Evolutionary conservation across 1,140 invertebrate species (phyloP), one percentile per base, ranked within the genome.

Genomic region (Cataglyphis hispanica): DNA sequence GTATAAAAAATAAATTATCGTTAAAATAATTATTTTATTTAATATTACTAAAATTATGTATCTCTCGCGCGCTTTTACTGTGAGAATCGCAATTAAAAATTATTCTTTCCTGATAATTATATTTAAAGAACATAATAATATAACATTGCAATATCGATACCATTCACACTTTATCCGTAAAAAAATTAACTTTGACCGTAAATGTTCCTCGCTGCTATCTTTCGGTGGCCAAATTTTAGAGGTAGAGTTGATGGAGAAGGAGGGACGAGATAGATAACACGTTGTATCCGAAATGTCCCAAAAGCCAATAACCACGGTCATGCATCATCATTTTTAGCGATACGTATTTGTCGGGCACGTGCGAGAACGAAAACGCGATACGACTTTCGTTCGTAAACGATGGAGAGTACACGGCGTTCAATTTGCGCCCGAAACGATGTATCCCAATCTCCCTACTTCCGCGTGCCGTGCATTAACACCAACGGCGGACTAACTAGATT

Each of bases 401-500:
- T 84, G 76, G 78, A 77, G 78, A 19, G 46, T 89, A 85, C 74
- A 84, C 72, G 83, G 81, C 77, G 85, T 89, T 89, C 89, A 84
- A 89, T 85, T 89, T 76, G 86, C 64, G 58, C 60, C 64, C 88
- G 63, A 75, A 77, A 76, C 89, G 76, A 67, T 90, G 86, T 87
- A 87, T 89, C 70, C 88, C 85, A 70, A 89, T 89, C 87, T 87
- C 64, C 86, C 84, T 80, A 75, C 77, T 87, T 58, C 60, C 22
- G 53, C 56, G 53, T 50, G 43, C 31, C 53, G 69, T 70, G 81
- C 89, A 87, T 90, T 90, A 90, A 89, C 88, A 87, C 86, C 89
- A 87, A 58, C 88, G 81, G 80, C 72, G 77, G 69, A 75, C 88
- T 89, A 90, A 89, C 88, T 85, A 67, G 86, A 90, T 87, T 89